phyloP scores from a whole-genome alignment of 2,113 vertebrate species.

The Mirza zaza region DNA sequence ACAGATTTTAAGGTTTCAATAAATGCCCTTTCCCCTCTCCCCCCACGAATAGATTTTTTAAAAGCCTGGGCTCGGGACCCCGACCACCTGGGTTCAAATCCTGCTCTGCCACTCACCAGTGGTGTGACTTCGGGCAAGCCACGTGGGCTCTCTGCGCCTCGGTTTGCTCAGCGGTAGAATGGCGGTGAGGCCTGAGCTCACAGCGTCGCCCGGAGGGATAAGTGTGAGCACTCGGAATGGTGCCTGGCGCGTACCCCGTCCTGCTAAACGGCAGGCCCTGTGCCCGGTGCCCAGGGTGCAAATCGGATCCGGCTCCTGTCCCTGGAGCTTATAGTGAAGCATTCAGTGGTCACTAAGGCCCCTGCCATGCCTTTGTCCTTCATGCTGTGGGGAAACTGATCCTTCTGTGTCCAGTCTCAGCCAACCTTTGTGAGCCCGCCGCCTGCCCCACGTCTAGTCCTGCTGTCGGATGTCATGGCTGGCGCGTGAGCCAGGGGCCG shows the following conservation, averaged over 20 bases:
- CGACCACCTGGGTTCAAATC: not conserved
- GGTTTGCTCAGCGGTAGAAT: not conserved
- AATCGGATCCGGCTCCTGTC: not conserved
- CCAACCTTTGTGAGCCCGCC: not conserved
- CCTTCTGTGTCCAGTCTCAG: not conserved
- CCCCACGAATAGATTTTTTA: not conserved
- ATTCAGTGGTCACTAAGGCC: not conserved
- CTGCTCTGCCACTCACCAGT: not conserved
- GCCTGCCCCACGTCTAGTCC: not conserved
- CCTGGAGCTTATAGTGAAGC: not conserved
- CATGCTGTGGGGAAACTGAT: not conserved
- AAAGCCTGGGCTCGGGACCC: not conserved
- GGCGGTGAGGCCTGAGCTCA: not conserved
- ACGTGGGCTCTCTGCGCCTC: not conserved
- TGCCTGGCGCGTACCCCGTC: not conserved
- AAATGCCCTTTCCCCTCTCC: no score
- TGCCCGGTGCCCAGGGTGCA: not conserved
- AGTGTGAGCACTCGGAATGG: not conserved
- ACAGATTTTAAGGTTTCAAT: no score
- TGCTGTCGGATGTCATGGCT: not conserved
- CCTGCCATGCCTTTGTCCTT: not conserved
- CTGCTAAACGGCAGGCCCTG: not conserved
- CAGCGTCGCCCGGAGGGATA: not conserved
- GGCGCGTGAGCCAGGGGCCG: accelerated
- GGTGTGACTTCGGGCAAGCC: not conserved